Base-by-base conservation (phyloP, 2,888 invertebrate genomes). In the Crocallis elinguaria region DNA sequence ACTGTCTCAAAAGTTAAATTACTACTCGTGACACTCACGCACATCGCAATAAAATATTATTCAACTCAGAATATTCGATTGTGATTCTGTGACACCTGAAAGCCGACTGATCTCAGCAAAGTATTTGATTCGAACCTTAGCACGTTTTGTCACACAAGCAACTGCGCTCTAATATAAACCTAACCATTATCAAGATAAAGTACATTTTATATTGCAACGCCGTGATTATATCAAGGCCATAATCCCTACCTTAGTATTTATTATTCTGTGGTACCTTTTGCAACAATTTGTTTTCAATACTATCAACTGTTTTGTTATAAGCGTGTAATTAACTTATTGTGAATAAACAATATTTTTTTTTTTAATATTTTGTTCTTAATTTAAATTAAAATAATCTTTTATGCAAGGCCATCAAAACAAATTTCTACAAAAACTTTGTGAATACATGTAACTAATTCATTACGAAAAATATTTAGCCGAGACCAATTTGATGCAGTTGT, bases 21-120 rank as follows among this genome's bases (percentile, higher is more conserved):
- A n/a, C 29, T 11, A 6, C 12, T 29, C 2, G 11, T 29, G 29
- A 4, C 37, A 37, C 37, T 23, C 13, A 13, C 21, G 23, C 37
- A 37, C 37, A 23, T 37, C 9, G 1, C 23, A 30, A 17, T 39
- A 29, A 35, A 19, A 17, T 8, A 5, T 35, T 1, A 17, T 29
- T 14, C 9, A 23, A 19, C 14, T 23, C n/a, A 11, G 2, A 36
- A 35, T 30, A 11, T 33, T 29, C 7, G 51, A 27, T 41, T 25
- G 45, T 51, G 14, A 39, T 39, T 39, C 39, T 27, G 13, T 44
- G 52, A 45, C 57, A 52, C 44, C 42, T 52, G 57, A 43, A 49
- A 36, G 41, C 51, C 44, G 32, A 57, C 57, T 57, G 57, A 49
- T 52, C 57, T 45, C 49, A 37, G 29, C 14, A 41, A 35, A 50